Percentiles rank a stretch among this genome's conserved stretches.
Evolutionary conservation across 2,113 vertebrate species (phyloP).

Genomic region (Dromiciops gliroides): DNA sequence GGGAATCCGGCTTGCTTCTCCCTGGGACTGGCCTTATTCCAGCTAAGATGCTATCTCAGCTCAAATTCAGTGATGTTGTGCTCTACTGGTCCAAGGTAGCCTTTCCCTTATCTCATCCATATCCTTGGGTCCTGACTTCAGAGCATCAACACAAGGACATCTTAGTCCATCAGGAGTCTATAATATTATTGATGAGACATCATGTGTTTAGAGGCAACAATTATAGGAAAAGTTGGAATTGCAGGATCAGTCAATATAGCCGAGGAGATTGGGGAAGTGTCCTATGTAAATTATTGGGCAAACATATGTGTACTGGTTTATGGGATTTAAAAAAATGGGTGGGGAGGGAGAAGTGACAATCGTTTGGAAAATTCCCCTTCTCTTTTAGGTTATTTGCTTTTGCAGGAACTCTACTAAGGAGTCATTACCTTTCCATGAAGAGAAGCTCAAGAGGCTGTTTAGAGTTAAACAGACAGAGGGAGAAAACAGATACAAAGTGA

Average conservation of each 20-base stretch:
- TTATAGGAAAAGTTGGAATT: background rate
- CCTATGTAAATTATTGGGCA: background rate
- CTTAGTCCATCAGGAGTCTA: background rate
- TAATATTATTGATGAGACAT: background rate
- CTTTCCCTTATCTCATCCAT: background rate
- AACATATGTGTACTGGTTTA: background rate
- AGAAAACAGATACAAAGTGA: background rate
- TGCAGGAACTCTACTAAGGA: background rate
- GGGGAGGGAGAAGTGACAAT: background rate
- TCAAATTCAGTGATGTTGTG: background rate
- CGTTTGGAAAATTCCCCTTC: background rate
- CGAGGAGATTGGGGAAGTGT: background rate
- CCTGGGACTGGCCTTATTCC: background rate
- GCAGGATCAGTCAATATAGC: background rate
- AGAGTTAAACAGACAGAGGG: background rate
- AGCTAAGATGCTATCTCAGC: background rate
- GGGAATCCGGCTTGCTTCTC: background rate
- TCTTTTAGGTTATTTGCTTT: background rate
- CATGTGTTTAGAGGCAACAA: background rate
- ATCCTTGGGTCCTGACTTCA: background rate
- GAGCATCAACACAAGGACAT: background rate
- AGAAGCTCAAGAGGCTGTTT: background rate
- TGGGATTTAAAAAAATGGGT: background rate
- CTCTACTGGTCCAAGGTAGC: background rate
- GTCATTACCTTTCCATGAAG: background rate